Evolutionary conservation across 2,888 invertebrate species (phyloP), one percentile per base, ranked within the genome.

Genomic region (Tribolium freemani): DNA sequence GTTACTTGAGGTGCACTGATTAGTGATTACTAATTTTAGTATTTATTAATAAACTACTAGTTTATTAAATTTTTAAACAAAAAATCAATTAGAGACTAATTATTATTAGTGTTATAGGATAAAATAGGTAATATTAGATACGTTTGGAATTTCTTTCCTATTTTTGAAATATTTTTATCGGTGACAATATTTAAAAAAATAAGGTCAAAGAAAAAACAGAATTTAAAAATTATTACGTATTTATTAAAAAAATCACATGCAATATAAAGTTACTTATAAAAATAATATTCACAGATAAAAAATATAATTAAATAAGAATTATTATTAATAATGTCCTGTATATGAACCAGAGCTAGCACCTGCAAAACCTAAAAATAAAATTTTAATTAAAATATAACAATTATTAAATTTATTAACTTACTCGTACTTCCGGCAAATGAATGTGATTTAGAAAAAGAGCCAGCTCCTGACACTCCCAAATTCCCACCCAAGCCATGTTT

Each of bases 181-280:
- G 1, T 1, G 1, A 16, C 16, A 16, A 16, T 2, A 16, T 16
- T 16, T 2, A 16, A n/a, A n/a, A 10, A 45, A 45, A 45, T 21
- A 21, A 26, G 26, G 26, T 3, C 26, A 38, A 38, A 38, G 4
- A 8, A 38, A 26, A 53, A 26, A 53, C 20, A 21, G 38, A 3
- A 51, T 3, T 21, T 21, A 51, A 8, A 13, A 13, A n/a, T 20
- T 20, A 53, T 48, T 16, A 11, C 9, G 16, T 69, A 16, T 58
- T 69, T 51, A 60, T 60, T 60, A 44, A 54, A 69, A 69, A 64
- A 64, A 71, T 71, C 70, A 71, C 70, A 71, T 54, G 20, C 10
- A 16, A 63, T 31, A 50, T 16, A 63, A 9, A 50, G 16, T n/a
- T 58, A 58, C 38, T 58, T 58, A 64, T 30, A 50, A 61, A 30